Conservation (phyloP, 2,888 invertebrate species). For the Lepetodrilus schrolli region DNA sequence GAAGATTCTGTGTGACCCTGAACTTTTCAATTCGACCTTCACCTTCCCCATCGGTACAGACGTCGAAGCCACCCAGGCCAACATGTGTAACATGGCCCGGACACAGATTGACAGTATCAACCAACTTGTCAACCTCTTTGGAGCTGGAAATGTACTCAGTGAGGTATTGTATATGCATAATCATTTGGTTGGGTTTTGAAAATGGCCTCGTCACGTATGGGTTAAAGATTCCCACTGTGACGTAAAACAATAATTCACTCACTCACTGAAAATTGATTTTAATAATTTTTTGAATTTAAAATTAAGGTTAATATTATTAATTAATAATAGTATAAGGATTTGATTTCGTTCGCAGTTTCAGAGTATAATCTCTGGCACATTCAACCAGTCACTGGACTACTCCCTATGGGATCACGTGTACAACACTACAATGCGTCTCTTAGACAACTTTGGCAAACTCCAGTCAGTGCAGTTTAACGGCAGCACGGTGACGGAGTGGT, state of each 20-base stretch:
- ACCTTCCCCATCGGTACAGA: conserved; percentile 47
- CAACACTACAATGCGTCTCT: conserved; percentile 1
- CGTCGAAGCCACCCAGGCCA: conserved; percentile 42
- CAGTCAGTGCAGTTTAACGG: conserved; percentile 14
- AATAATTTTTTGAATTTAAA: too few species aligned
- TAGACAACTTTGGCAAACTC: conserved; percentile 26
- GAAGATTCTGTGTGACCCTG: conserved; percentile 47
- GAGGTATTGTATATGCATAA: too few species aligned
- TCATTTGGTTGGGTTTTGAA: too few species aligned
- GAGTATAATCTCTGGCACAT: too few species aligned
- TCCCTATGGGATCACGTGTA: conserved; percentile 26
- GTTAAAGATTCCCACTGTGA: too few species aligned
- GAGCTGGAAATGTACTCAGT: conserved; percentile 39
- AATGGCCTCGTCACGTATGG: too few species aligned
- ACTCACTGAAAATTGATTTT: too few species aligned
- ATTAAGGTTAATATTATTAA: too few species aligned
- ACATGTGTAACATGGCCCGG: conserved; percentile 52
- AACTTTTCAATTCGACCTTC: conserved; percentile 50
- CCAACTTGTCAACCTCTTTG: conserved; percentile 42
- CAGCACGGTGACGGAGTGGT: conserved; percentile 30
- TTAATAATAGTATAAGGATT: neutral
- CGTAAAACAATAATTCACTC: too few species aligned
- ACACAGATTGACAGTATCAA: conserved; percentile 27
- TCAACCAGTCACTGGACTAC: neutral
- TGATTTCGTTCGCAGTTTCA: neutral